phyloP scores from a whole-genome alignment of 2,888 invertebrate species.

The Rhaphigaster nebulosa region DNA sequence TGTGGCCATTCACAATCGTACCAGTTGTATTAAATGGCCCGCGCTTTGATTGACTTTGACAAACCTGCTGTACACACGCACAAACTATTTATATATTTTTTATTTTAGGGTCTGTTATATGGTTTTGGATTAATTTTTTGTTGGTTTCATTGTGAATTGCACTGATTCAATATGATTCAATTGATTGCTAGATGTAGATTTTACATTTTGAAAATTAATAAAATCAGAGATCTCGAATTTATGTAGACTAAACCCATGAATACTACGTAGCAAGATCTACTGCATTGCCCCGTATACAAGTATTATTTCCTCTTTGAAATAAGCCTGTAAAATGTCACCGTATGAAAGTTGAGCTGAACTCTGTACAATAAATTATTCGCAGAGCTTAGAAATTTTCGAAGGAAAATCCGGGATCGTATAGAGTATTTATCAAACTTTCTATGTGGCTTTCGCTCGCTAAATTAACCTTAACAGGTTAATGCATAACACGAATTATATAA shows the following conservation, averaged over 20 bases:
- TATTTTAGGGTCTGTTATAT: too few relatives aligned
- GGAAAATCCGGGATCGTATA: not conserved
- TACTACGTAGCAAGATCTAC: not conserved
- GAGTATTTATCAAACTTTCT: slow-evolving; percentile 3
- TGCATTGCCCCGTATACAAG: not conserved
- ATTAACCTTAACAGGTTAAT: not conserved
- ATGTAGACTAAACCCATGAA: not conserved
- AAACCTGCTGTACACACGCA: too few relatives aligned
- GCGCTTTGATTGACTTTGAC: too few relatives aligned
- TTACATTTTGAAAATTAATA: too few relatives aligned
- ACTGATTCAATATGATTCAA: too few relatives aligned
- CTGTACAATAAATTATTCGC: not conserved
- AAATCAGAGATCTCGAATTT: not conserved
- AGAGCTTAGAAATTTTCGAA: not conserved
- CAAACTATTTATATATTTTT: too few relatives aligned
- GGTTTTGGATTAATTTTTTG: too few relatives aligned
- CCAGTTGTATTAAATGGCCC: too few relatives aligned
- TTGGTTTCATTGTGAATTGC: too few relatives aligned
- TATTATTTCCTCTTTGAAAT: not conserved
- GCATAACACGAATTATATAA: not conserved
- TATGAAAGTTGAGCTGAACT: not conserved
- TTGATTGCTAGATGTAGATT: too few relatives aligned
- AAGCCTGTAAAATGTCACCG: not conserved
- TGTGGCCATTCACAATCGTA: too few relatives aligned
- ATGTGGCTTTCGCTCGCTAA: not conserved